Conservation (phyloP, 2,888 invertebrate species). For the Phoenoteleia sp. region DNA sequence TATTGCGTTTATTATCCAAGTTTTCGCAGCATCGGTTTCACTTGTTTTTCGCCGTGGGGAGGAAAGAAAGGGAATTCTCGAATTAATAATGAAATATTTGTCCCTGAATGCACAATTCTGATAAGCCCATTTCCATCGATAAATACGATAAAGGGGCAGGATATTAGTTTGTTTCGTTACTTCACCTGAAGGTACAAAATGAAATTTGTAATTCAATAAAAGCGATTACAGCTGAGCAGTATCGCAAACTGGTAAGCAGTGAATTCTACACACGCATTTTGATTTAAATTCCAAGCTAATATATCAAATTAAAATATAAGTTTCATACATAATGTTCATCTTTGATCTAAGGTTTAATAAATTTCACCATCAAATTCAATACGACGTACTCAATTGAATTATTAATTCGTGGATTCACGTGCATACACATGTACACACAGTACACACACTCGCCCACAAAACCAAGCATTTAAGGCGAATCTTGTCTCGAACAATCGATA, state of each 20-base stretch:
- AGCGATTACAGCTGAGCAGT: too few relatives aligned
- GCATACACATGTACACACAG: too few relatives aligned
- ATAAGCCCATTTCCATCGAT: conserved; percentile 3
- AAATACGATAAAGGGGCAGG: neutral
- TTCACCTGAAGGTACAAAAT: too few relatives aligned
- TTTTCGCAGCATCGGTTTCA: conserved; percentile 62
- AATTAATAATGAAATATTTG: conserved; percentile 64
- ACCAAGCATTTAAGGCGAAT: conserved; percentile 10
- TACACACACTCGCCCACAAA: too few relatives aligned
- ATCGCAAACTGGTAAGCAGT: too few relatives aligned
- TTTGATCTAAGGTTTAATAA: conserved; percentile 38
- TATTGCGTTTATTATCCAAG: conserved; percentile 69
- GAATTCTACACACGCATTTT: too few relatives aligned
- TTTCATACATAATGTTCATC: conserved; percentile 1
- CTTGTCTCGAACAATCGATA: conserved; percentile 57
- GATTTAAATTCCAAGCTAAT: conserved; percentile 20
- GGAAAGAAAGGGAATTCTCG: too few relatives aligned
- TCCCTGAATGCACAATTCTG: conserved; percentile 2
- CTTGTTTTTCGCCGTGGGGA: conserved; percentile 36
- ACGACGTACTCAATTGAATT: conserved; percentile 43
- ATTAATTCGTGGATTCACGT: conserved; percentile 28
- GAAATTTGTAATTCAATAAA: too few relatives aligned
- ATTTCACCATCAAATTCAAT: conserved; percentile 40
- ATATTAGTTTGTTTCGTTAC: conserved; percentile 30
- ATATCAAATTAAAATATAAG: conserved; percentile 6